Evolutionary conservation across 2,797 vertebrate genomes (phyloP).

Genomic region (Orestias chungarensis): DNA sequence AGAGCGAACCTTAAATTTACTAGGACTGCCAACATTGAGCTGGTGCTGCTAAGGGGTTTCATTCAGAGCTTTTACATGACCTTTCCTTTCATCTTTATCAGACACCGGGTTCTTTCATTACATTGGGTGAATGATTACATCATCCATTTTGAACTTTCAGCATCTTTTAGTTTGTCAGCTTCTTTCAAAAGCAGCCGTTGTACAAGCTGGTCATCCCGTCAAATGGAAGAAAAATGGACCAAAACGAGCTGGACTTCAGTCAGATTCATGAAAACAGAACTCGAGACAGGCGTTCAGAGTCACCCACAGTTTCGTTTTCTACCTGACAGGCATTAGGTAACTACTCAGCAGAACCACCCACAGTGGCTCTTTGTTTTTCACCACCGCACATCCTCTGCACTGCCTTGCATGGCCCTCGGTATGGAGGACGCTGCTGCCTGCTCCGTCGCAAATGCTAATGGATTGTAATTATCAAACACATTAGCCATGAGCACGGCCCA

Average conservation of each 20-base stretch:
- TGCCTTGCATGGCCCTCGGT: constrained; percentile 34
- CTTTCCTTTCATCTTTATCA: too few relatives aligned
- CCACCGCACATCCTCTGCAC: constrained; percentile 35
- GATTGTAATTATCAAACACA: constrained; percentile 73
- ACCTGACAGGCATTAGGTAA: constrained; percentile 66
- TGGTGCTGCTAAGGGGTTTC: too few relatives aligned
- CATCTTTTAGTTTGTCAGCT: neutral
- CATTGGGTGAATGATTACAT: neutral
- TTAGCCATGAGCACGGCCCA: constrained; percentile 70
- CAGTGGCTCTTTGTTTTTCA: constrained; percentile 24
- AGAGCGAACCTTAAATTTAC: too few relatives aligned
- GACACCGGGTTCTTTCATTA: neutral
- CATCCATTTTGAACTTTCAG: neutral
- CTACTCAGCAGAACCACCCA: constrained; percentile 56
- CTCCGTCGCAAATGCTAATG: constrained; percentile 64
- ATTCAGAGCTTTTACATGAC: too few relatives aligned
- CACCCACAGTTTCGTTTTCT: constrained; percentile 43
- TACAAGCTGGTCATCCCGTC: neutral
- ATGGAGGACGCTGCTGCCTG: constrained; percentile 31
- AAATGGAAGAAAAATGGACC: neutral
- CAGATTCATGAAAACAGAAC: constrained; percentile 21
- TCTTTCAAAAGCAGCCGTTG: neutral
- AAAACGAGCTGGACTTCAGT: neutral
- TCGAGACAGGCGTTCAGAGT: constrained; percentile 26
- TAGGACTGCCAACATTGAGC: too few relatives aligned